phyloP scores from a whole-genome alignment of 2,113 vertebrate species.

The Trematomus loennbergii region DNA sequence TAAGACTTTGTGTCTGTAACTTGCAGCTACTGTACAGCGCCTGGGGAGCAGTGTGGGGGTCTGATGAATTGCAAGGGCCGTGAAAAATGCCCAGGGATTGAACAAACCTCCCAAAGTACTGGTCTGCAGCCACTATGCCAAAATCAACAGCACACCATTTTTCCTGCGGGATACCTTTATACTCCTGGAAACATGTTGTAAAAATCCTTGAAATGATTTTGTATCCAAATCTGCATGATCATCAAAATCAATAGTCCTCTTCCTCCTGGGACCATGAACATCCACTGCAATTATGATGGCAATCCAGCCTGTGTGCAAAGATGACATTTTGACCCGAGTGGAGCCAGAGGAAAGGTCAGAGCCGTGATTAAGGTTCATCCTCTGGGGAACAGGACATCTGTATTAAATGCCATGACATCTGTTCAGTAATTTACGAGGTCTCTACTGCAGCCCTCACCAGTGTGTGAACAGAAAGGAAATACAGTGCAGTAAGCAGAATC shows the following conservation, averaged over 20 bases:
- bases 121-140: background rate
- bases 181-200: background rate
- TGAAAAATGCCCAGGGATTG: no score
- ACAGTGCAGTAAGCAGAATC: background rate
- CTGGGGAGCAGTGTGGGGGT: no score
- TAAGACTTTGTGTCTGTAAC: no score
- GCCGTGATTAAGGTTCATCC: background rate
- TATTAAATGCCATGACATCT: conserved; percentile 24
- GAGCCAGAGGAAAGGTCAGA: conserved; percentile 12
- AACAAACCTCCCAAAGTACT: no score
- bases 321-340: conserved; percentile 11
- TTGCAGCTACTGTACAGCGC: no score
- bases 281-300: background rate
- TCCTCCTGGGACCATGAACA: conserved; percentile 3
- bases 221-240: background rate
- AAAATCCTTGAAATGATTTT: background rate
- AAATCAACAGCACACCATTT: background rate
- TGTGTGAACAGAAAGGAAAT: background rate
- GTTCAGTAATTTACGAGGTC: background rate
- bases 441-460: background rate
- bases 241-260: background rate
- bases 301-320: background rate
- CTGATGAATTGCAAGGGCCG: no score
- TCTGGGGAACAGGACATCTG: conserved; percentile 21
- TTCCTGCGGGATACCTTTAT: background rate